phyloP scores from a whole-genome alignment of 1,140 invertebrate species.

The Lithobius niger region DNA sequence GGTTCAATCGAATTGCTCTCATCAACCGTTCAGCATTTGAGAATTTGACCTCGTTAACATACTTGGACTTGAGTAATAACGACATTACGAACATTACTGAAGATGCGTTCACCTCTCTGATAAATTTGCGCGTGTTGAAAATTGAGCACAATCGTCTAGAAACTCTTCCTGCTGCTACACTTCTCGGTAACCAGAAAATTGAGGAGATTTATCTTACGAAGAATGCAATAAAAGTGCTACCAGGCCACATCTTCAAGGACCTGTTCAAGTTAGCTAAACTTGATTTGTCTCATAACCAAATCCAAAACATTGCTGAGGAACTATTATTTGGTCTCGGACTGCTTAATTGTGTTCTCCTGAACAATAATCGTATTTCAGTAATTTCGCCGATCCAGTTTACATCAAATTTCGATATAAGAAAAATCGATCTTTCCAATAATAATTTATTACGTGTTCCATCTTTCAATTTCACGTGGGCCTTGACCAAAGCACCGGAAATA shows the following conservation, averaged over 20 bases:
- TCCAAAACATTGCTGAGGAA: neutral
- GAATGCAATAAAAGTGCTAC: neutral
- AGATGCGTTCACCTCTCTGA: neutral
- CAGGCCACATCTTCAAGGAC: neutral
- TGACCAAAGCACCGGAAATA: too few species aligned
- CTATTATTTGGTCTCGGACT: neutral
- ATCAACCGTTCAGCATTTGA: too few species aligned
- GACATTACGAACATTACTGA: neutral
- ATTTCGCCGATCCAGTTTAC: too few species aligned
- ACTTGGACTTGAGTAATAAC: neutral
- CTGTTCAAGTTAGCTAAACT: neutral
- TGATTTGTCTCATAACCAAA: neutral
- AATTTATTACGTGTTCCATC: too few species aligned
- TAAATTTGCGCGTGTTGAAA: neutral
- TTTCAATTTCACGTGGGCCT: too few species aligned
- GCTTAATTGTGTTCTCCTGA: too few species aligned
- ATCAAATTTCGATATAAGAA: too few species aligned
- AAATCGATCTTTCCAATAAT: too few species aligned
- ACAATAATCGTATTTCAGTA: too few species aligned
- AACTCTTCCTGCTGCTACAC: neutral
- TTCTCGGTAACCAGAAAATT: neutral
- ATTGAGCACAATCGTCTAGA: neutral
- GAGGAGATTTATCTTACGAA: neutral
- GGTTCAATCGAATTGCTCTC: too few species aligned
- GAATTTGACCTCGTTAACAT: neutral